These are phyloP conservation scores for Choloepus didactylus DNA, from an alignment of 2,797 vertebrate genomes.

Conservation along the genomic window DNA sequence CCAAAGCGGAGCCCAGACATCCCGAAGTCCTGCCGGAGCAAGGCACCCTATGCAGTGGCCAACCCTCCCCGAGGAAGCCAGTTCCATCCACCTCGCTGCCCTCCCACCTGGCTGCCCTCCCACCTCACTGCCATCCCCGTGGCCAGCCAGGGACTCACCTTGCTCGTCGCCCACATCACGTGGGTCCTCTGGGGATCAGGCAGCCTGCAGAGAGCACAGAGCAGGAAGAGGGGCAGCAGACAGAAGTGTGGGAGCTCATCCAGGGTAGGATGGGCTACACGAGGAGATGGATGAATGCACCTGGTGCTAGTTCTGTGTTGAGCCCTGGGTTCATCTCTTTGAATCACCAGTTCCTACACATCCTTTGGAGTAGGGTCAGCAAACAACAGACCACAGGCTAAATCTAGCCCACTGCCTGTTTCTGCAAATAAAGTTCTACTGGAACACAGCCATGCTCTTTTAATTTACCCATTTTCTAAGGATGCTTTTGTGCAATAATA, in stretches of 20 bases:
- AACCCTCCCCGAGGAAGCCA: not conserved
- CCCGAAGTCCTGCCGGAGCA: constrained; percentile 94
- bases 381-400: not conserved
- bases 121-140: not conserved
- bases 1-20: constrained; percentile 94
- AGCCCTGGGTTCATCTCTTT: not conserved
- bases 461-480: accelerated
- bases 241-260: accelerated
- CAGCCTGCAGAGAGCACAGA: constrained; percentile 90
- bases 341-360: not conserved
- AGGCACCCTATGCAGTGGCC: not conserved
- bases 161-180: constrained; percentile 96
- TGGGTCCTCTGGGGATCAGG: constrained; percentile 98
- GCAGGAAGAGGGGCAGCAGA: not conserved
- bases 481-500: not conserved
- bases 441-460: not conserved
- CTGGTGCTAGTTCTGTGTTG: not conserved
- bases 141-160: constrained; percentile 89
- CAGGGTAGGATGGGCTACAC: accelerated
- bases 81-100: not conserved
- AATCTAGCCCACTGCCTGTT: not conserved
- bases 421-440: not conserved
- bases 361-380: not conserved
- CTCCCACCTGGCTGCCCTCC: not conserved
- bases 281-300: too few species aligned